Evolutionary conservation across 2,113 vertebrate species (phyloP).

Genomic region (Eclectus roratus): DNA sequence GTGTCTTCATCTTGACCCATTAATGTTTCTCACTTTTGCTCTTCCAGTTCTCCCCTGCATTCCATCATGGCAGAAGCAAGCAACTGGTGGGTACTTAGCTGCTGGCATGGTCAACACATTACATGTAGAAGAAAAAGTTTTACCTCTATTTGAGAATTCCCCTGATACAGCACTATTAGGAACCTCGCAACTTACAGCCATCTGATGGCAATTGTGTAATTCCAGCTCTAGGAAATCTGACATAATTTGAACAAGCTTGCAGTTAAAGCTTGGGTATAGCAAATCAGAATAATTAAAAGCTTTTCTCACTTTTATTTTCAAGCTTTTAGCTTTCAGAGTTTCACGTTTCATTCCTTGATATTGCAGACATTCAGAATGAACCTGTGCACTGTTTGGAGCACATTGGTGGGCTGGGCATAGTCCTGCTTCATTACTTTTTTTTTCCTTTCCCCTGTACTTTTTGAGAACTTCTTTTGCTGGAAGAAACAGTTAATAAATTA

Average conservation of each 20-base stretch:
- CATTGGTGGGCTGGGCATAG: neutral
- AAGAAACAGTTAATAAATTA: neutral
- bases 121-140: neutral
- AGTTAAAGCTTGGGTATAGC: neutral
- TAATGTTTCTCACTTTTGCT: neutral
- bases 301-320: neutral
- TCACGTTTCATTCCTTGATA: neutral
- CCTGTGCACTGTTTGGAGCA: accelerated
- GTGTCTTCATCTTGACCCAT: neutral
- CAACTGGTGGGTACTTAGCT: neutral
- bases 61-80: accelerated
- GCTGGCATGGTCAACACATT: neutral
- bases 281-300: neutral
- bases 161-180: neutral
- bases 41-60: accelerated
- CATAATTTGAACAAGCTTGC: neutral
- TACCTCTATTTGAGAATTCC: neutral
- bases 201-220: neutral
- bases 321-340: neutral
- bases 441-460: neutral
- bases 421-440: neutral
- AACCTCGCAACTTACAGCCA: neutral
- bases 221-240: neutral
- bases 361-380: neutral
- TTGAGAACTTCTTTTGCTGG: neutral